Base-by-base conservation (phyloP, 2,797 vertebrate species). In the Vespertilio murinus region DNA sequence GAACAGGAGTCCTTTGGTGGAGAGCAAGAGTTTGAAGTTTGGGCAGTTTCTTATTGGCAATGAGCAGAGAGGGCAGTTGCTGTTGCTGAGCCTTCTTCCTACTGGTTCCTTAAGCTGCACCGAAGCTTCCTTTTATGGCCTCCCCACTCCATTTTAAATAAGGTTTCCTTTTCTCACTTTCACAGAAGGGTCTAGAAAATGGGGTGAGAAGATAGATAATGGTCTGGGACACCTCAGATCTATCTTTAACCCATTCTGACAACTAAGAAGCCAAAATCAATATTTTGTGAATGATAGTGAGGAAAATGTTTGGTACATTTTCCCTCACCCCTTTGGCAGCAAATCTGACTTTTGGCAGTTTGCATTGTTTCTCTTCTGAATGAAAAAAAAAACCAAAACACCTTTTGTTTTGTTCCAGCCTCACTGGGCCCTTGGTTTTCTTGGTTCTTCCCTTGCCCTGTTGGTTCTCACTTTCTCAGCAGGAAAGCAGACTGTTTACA, bases 401-500 rank as follows among this genome's bases (percentile, higher is more conserved):
- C 64, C 71, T 91, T 94, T 74, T 77, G 12, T 93, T 87, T 90
- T 65, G 42, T 38, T 9, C n/a, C 2, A 67, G 5, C 42, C 20
- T 82, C 49, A 52, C n/a, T 23, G 56, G 91, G 49, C 23, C 69
- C 16, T 38, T 61, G 28, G 28, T 61, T 93, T 45, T 73, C 59
- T 78, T 47, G 7, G 2, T 88, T 67, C 52, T 90, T 80, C 33
- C 30, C 52, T 73, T 88, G 25, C 30, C 52, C 64, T 92, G 33
- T 86, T 88, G 67, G 54, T 73, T 79, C 18, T 75, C 35, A 59
- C 42, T 84, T 91, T 93, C 85, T 92, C 65, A 47, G 79, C 79
- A 47, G 91, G 88, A 94, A 93, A 89, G 88, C 78, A 94, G 94
- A 94, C 95, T 94, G 56, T 97, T 95, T 95, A 94, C 95, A 94